Conservation (phyloP, 2,797 vertebrate genomes). For the Agapornis canus region DNA sequence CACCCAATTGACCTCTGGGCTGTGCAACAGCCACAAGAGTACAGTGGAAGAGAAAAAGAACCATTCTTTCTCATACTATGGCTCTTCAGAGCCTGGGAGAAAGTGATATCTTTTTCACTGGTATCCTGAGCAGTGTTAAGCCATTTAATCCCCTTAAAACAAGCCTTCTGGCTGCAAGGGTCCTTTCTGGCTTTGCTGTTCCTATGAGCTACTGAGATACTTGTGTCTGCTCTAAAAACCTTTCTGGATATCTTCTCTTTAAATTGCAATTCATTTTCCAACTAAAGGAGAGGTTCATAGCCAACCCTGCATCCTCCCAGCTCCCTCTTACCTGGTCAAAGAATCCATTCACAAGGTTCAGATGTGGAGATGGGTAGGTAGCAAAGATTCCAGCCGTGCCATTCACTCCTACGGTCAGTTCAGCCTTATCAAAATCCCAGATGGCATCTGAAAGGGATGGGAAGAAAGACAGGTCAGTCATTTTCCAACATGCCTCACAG, state of each 20-base stretch:
- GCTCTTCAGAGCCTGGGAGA: not conserved
- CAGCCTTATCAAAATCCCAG: slow-evolving; percentile 73
- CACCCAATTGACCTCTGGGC: not conserved
- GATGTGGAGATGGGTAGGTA: slow-evolving; percentile 88
- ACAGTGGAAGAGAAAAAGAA: not conserved
- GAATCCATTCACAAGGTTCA: slow-evolving; percentile 91
- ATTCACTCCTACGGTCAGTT: slow-evolving; percentile 74
- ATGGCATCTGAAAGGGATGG: slow-evolving; percentile 84
- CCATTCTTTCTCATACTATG: not conserved
- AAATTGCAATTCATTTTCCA: not conserved
- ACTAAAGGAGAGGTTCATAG: not conserved
- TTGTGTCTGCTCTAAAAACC: not conserved
- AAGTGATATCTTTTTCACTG: not conserved
- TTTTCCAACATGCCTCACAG: not conserved
- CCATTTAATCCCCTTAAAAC: not conserved
- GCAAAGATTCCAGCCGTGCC: slow-evolving; percentile 92
- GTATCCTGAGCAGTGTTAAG: not conserved
- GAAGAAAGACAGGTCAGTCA: not conserved
- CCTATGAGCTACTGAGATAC: not conserved
- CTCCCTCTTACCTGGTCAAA: slow-evolving; percentile 90
- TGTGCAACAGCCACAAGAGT: not conserved
- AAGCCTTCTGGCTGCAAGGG: not conserved
- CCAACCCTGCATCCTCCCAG: not conserved
- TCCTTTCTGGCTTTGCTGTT: not conserved
- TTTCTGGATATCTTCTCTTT: not conserved